Conservation (phyloP, 1,140 invertebrate genomes). For the Drosophila setifemur region DNA sequence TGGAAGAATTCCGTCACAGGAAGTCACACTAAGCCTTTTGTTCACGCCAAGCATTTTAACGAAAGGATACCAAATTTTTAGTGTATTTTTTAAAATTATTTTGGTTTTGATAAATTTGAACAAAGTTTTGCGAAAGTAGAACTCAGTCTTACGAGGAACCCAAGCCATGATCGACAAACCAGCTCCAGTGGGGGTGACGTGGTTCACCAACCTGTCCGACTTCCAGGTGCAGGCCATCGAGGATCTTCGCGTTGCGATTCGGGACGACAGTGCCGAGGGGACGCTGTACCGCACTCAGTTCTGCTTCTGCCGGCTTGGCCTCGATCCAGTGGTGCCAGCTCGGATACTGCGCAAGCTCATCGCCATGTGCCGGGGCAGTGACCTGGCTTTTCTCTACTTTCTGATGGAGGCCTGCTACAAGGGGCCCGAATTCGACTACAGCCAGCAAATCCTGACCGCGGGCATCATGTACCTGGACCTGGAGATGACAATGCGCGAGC, state of each 20-base stretch:
- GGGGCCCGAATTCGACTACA: neutral
- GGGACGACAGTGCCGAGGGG: conserved; percentile 23
- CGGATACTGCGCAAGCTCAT: conserved; percentile 1
- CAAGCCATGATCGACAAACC: neutral
- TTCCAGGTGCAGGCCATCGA: conserved; percentile 14
- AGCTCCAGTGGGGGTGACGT: conserved; percentile 1
- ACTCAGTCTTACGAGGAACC: too few relatives aligned
- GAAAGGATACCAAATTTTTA: conserved; percentile 25
- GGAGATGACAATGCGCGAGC: conserved; percentile 30
- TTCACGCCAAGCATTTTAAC: too few relatives aligned
- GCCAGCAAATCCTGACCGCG: conserved; percentile 20
- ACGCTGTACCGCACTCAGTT: conserved; percentile 5
- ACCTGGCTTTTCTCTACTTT: conserved; percentile 42
- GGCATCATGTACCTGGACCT: conserved; percentile 27
- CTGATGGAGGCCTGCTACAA: conserved; percentile 34
- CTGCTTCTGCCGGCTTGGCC: conserved; percentile 16
- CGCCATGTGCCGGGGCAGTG: conserved; percentile 11
- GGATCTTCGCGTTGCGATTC: conserved; percentile 1
- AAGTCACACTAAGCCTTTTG: too few relatives aligned
- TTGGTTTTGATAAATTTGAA: too few relatives aligned
- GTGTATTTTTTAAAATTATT: neutral
- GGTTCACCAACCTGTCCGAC: conserved; percentile 32
- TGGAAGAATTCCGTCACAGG: too few relatives aligned
- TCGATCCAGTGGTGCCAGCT: conserved; percentile 18
- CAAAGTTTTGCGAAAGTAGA: neutral